phyloP scores from a whole-genome alignment of 2,797 vertebrate genomes.

The Bryconaethiops microstoma region DNA sequence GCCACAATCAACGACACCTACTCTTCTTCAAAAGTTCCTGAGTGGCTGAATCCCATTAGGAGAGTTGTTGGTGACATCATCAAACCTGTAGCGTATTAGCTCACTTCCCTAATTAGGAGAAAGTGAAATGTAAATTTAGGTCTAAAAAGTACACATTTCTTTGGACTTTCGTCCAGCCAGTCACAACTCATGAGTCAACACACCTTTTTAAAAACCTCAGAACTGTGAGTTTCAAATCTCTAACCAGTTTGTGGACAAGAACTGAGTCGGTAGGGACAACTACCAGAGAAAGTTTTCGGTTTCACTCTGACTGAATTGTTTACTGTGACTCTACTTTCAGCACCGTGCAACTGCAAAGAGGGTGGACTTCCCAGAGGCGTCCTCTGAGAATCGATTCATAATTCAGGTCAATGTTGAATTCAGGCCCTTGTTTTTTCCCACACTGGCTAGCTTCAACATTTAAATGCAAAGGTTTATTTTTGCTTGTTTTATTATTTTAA shows the following conservation, averaged over 20 bases:
- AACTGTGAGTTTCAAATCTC: slow-evolving; percentile 25
- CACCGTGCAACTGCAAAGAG: not conserved
- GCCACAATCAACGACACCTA: no score
- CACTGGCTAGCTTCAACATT: no score
- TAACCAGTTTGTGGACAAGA: slow-evolving; percentile 9
- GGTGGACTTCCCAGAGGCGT: no score
- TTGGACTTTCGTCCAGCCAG: not conserved
- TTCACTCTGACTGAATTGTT: slow-evolving; percentile 22
- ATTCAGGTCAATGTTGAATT: no score
- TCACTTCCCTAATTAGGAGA: not conserved
- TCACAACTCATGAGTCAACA: not conserved
- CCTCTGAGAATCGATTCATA: no score
- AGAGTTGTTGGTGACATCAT: no score
- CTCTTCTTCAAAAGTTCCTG: no score
- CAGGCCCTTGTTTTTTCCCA: no score
- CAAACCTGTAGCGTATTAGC: not conserved
- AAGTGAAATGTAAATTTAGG: not conserved
- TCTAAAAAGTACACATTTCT: not conserved
- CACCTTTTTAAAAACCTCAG: not conserved
- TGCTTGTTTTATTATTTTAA: no score
- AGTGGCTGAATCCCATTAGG: no score
- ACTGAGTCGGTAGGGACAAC: slow-evolving; percentile 17
- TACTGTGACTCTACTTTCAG: not conserved
- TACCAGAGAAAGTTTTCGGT: slow-evolving; percentile 14
- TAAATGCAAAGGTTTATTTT: no score